A percentile compares a stretch with the other conserved stretches of the same genome.
phyloP scores from a whole-genome alignment of 2,888 invertebrate genomes.

The Carabus problematicus region DNA sequence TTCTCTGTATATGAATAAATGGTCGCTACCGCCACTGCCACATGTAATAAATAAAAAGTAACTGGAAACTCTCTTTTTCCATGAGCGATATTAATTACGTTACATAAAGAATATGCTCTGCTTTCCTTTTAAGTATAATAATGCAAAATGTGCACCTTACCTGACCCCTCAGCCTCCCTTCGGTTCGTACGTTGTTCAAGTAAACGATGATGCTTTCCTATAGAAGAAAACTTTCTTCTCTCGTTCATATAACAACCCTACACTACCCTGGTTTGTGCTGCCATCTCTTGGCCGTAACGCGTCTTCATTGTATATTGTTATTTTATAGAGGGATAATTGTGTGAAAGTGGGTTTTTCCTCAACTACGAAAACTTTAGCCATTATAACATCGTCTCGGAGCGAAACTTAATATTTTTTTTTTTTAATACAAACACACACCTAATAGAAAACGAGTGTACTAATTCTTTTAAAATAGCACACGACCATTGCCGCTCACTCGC shows the following conservation, averaged over 20 bases:
- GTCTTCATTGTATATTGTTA: slow-evolving; percentile 40
- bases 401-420: slow-evolving; percentile 17
- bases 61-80: slow-evolving; percentile 24
- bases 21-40: slow-evolving; percentile 30
- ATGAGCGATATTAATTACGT: slow-evolving; percentile 20
- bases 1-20: slow-evolving; percentile 43
- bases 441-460: slow-evolving; percentile 31
- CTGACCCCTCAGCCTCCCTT: too few relatives aligned
- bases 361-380: slow-evolving; percentile 29
- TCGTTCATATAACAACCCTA: too few relatives aligned
- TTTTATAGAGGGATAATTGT: slow-evolving; percentile 37
- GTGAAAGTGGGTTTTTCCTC: slow-evolving; percentile 31
- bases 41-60: slow-evolving; percentile 43
- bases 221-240: slow-evolving; percentile 28
- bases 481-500: not conserved
- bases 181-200: too few relatives aligned
- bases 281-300: not conserved
- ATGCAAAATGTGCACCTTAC: too few relatives aligned
- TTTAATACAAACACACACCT: slow-evolving; percentile 6
- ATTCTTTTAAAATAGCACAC: slow-evolving; percentile 15
- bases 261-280: too few relatives aligned
- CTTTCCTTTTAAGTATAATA: slow-evolving; percentile 3
- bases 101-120: slow-evolving; percentile 16
- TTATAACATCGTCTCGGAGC: slow-evolving; percentile 3
- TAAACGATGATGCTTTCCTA: not conserved